Evolutionary conservation across 2,113 vertebrate genomes (phyloP).

Genomic region (Canis aureus): DNA sequence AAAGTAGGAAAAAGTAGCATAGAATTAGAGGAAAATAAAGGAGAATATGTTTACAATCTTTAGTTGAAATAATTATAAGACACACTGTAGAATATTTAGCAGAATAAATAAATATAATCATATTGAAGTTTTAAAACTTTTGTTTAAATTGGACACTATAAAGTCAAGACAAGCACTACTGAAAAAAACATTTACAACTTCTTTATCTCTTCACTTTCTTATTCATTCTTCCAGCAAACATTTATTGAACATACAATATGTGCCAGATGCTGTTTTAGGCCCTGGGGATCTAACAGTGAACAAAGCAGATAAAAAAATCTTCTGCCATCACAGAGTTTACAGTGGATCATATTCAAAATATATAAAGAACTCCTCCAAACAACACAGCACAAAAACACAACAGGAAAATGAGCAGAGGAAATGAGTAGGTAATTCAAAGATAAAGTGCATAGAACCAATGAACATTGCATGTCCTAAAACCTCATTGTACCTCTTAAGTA

Average conservation of each 20-base stretch:
- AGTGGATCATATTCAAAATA: neutral
- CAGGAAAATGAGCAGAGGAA: neutral
- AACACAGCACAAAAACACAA: neutral
- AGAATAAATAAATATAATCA: neutral
- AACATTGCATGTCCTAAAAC: neutral
- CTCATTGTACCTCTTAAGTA: neutral
- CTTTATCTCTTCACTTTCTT: neutral
- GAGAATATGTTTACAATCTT: neutral
- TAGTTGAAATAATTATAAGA: neutral
- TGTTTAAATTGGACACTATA: neutral
- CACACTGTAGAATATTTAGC: neutral
- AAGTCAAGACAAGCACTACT: neutral
- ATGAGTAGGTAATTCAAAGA: neutral
- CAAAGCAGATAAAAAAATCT: neutral
- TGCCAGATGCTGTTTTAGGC: neutral
- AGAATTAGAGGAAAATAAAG: neutral
- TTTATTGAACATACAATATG: neutral
- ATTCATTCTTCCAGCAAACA: conserved; percentile 27
- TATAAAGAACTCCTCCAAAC: neutral
- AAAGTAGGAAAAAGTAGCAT: neutral
- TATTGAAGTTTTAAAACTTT: neutral
- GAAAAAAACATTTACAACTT: neutral
- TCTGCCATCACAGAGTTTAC: neutral
- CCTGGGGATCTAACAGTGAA: neutral
- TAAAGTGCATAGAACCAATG: neutral